Percentiles rank a stretch among this genome's conserved stretches.
Conservation (phyloP, 2,113 vertebrate species). For the Chrysochloris asiatica region DNA sequence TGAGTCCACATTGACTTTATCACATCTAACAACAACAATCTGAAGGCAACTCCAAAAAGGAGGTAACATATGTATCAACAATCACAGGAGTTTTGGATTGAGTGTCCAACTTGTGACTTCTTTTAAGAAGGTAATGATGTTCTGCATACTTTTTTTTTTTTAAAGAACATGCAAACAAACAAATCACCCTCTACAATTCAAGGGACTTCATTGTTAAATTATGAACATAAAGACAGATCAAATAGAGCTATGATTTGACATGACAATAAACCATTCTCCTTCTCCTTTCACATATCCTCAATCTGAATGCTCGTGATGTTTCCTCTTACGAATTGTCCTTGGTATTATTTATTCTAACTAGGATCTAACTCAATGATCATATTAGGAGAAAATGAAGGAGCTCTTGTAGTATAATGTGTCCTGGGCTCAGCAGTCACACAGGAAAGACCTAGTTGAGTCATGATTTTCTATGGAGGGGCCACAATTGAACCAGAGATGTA, state of each 20-base stretch:
- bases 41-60: background rate
- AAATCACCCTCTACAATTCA: background rate
- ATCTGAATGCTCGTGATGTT: background rate
- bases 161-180: background rate
- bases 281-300: background rate
- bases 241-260: background rate
- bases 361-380: background rate
- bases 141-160: too few relatives aligned
- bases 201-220: background rate
- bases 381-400: background rate
- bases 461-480: background rate
- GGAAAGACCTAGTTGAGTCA: background rate
- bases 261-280: background rate
- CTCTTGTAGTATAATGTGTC: background rate
- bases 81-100: background rate
- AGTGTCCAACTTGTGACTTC: background rate
- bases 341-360: conserved; percentile 4
- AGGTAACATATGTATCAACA: background rate
- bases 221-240: background rate
- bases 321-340: background rate
- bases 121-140: conserved; percentile 9
- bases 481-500: background rate
- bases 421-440: background rate
- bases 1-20: background rate
- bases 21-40: background rate